A percentile compares a stretch with the other conserved stretches of the same genome.
These are phyloP conservation scores for Spea multiplicata DNA, from an alignment of 2,113 vertebrate species.

Conservation along the genomic window DNA sequence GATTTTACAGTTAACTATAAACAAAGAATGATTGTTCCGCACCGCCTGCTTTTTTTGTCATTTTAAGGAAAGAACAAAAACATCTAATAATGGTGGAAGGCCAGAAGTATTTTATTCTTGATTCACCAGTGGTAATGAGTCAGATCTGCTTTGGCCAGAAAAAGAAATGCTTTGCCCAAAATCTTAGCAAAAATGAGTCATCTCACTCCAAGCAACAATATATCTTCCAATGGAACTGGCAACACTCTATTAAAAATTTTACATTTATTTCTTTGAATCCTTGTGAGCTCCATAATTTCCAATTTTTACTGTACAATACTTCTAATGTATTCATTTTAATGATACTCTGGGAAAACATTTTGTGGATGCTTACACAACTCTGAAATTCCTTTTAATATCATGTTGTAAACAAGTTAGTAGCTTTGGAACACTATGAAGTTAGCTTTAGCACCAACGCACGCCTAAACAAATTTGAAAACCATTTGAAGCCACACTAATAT, in stretches of 20 bases:
- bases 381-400: conserved; percentile 22
- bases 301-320: conserved; percentile 24
- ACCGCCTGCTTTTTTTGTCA: conserved; percentile 20
- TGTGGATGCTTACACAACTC: conserved; percentile 11
- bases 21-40: conserved; percentile 38
- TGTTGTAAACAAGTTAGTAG: conserved; percentile 7
- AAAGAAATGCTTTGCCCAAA: conserved; percentile 72
- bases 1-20: conserved; percentile 24
- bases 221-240: conserved; percentile 70
- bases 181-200: conserved; percentile 71
- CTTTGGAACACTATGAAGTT: background rate
- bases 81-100: conserved; percentile 64
- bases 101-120: conserved; percentile 72
- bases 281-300: conserved; percentile 45
- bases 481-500: too few relatives aligned
- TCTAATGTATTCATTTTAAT: conserved; percentile 41
- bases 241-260: conserved; percentile 61
- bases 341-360: conserved; percentile 31
- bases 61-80: conserved; percentile 61
- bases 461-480: too few relatives aligned
- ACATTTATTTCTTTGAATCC: conserved; percentile 60
- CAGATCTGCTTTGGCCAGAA: conserved; percentile 74
- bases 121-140: conserved; percentile 75
- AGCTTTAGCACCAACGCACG: too few relatives aligned
- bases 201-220: conserved; percentile 72